A percentile compares a stretch with the other conserved stretches of the same genome.
phyloP scores from a whole-genome alignment of 2,888 invertebrate species.

The Palloptera scutellata region DNA sequence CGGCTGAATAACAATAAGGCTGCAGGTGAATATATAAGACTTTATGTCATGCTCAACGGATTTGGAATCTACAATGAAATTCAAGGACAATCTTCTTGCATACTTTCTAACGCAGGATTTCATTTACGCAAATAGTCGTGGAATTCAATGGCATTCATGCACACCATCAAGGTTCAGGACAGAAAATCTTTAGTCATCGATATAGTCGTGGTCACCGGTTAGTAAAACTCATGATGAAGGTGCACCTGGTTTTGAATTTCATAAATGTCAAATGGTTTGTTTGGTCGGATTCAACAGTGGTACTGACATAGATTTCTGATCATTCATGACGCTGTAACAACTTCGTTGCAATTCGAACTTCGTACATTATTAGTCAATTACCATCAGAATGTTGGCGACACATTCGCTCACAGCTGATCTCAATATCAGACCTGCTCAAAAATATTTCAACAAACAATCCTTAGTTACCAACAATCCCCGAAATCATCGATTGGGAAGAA shows the following conservation, averaged over 20 bases:
- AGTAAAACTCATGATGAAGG: constrained; percentile 23
- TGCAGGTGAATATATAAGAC: constrained; percentile 18
- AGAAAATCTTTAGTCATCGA: background rate
- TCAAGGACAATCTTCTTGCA: constrained; percentile 12
- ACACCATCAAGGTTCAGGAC: background rate
- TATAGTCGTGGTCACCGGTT: constrained; percentile 22
- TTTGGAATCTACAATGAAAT: background rate
- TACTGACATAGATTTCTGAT: constrained; percentile 29
- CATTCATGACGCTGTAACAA: constrained; percentile 32
- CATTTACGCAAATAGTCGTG: constrained; percentile 19
- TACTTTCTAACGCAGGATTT: constrained; percentile 5
- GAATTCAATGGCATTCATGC: constrained; percentile 12
- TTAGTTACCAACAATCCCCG: background rate
- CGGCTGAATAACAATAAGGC: too few species aligned
- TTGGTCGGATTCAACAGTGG: constrained; percentile 29
- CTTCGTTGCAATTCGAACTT: constrained; percentile 30
- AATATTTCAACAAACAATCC: background rate
- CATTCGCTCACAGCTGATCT: constrained; percentile 24
- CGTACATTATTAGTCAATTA: constrained; percentile 19
- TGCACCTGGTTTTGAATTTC: constrained; percentile 9
- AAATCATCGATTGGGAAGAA: constrained; percentile 8
- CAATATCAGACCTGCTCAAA: constrained; percentile 24
- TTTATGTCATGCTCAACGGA: constrained; percentile 7
- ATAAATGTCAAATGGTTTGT: constrained; percentile 10
- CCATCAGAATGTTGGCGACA: constrained; percentile 28